phyloP scores from a whole-genome alignment of 2,797 vertebrate genomes.

The Sebastiscus albofasciatus region DNA sequence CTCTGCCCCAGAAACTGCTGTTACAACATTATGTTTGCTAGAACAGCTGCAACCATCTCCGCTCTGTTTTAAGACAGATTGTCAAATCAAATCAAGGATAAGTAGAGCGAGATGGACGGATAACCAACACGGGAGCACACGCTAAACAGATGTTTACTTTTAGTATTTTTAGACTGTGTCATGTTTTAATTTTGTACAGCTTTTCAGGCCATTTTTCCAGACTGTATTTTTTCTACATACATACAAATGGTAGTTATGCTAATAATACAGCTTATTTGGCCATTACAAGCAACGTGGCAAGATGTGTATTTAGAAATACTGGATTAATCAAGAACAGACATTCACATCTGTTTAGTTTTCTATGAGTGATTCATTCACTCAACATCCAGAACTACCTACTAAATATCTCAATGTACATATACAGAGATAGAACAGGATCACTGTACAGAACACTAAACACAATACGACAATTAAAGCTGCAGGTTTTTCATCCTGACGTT shows the following conservation, averaged over 20 bases:
- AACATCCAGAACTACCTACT: neutral
- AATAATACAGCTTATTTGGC: neutral
- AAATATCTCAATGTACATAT: neutral
- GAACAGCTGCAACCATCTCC: neutral
- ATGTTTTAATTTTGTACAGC: neutral
- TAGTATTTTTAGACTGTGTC: neutral
- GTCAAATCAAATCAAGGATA: slow-evolving; percentile 28
- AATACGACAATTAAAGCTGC: neutral
- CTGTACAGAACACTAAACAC: neutral
- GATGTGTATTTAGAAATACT: neutral
- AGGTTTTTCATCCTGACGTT: neutral
- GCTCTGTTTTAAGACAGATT: slow-evolving; percentile 2
- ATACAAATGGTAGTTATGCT: neutral
- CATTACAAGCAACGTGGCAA: neutral
- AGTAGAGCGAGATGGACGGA: neutral
- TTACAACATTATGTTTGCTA: slow-evolving; percentile 7
- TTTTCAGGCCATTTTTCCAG: neutral
- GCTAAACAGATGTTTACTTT: neutral
- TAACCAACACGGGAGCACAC: neutral
- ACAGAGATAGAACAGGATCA: neutral
- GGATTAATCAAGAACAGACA: neutral
- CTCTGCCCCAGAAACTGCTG: neutral
- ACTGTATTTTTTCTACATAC: neutral
- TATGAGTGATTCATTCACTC: neutral
- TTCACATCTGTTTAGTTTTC: neutral